Conservation (phyloP, 1,140 invertebrate species). For the Sycophaga agraensis region DNA sequence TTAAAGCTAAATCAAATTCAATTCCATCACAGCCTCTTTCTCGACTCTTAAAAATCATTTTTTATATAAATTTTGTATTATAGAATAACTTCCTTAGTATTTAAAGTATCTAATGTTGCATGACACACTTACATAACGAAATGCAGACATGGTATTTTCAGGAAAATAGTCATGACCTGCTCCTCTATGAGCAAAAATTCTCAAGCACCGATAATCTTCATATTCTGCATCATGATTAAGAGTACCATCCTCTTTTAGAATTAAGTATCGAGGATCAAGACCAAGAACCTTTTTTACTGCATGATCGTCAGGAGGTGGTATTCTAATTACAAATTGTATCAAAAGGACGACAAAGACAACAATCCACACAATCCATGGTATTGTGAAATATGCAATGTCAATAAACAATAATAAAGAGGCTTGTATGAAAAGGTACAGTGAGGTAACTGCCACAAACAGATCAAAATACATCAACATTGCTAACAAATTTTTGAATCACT, state of each 20-base stretch:
- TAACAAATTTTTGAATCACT: too few relatives aligned
- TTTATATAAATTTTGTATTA: not conserved
- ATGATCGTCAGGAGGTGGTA: slow-evolving; percentile 44
- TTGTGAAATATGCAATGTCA: slow-evolving; percentile 39
- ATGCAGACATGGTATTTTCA: slow-evolving; percentile 71
- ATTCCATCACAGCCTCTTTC: slow-evolving; percentile 68
- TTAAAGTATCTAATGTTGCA: not conserved
- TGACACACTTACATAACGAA: slow-evolving; percentile 67
- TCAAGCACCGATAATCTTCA: too few relatives aligned
- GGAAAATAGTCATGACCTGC: slow-evolving; percentile 72
- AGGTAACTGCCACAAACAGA: slow-evolving; percentile 36
- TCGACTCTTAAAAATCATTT: slow-evolving; percentile 60
- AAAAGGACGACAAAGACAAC: slow-evolving; percentile 33
- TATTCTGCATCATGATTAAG: slow-evolving; percentile 40
- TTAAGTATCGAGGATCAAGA: slow-evolving; percentile 41
- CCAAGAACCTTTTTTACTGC: slow-evolving; percentile 54
- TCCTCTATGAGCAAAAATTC: slow-evolving; percentile 68
- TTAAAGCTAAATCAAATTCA: slow-evolving; percentile 76
- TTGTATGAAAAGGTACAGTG: slow-evolving; percentile 43
- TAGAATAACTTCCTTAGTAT: too few relatives aligned
- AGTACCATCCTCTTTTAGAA: slow-evolving; percentile 32
- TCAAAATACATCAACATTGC: slow-evolving; percentile 29
- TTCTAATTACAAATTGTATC: slow-evolving; percentile 36
- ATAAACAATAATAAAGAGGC: slow-evolving; percentile 34
- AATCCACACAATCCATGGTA: slow-evolving; percentile 49